Evolutionary conservation across 2,113 vertebrate genomes (phyloP).

Genomic region (Xiphophorus hellerii): DNA sequence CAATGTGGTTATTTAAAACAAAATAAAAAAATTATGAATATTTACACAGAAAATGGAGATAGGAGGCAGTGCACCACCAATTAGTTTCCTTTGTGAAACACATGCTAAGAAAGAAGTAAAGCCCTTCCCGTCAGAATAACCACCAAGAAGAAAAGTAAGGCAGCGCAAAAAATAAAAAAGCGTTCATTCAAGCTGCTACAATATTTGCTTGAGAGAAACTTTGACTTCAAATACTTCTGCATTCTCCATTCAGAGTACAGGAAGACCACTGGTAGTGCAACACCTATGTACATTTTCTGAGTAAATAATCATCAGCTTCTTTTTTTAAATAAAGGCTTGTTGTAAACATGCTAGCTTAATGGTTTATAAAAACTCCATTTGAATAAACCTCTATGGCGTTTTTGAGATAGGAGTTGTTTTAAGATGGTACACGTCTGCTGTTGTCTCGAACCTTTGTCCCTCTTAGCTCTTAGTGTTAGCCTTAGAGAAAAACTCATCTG

Average conservation of each 20-base stretch:
- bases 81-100: background rate
- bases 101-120: background rate
- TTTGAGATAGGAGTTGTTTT: too few species aligned
- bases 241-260: background rate
- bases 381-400: too few species aligned
- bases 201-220: background rate
- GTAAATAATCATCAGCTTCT: too few species aligned
- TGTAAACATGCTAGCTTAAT: too few species aligned
- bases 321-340: too few species aligned
- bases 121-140: background rate
- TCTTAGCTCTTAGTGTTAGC: too few species aligned
- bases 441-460: too few species aligned
- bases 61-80: background rate
- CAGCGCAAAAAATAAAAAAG: background rate
- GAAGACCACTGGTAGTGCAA: too few species aligned
- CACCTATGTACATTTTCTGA: too few species aligned
- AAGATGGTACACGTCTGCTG: too few species aligned
- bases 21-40: background rate
- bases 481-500: too few species aligned
- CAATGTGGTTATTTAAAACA: background rate
- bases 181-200: background rate
- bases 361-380: too few species aligned
- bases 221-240: background rate
- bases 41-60: background rate
- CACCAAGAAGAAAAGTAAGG: background rate